These are phyloP conservation scores for Toxotes lorentzi DNA, from an alignment of 2,797 vertebrate genomes.

Conservation along the genomic window DNA sequence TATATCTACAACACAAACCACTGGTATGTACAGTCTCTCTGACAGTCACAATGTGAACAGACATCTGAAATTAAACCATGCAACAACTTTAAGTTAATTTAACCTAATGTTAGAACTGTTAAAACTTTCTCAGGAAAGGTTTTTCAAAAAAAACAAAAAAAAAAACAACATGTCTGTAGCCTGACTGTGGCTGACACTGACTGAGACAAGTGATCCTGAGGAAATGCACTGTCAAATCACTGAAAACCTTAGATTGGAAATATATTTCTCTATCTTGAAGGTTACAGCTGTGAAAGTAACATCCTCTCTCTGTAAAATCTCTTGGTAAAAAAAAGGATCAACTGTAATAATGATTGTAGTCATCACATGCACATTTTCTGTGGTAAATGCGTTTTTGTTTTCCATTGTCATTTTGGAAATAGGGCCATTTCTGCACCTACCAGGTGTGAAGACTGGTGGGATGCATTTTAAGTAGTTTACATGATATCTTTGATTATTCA, in stretches of 20 bases:
- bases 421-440: background rate
- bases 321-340: background rate
- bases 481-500: background rate
- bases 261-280: background rate
- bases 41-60: background rate
- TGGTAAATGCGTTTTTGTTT: too few relatives aligned
- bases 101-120: background rate
- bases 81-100: background rate
- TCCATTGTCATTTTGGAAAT: too few relatives aligned
- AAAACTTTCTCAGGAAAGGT: background rate
- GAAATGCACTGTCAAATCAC: background rate
- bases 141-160: background rate
- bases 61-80: background rate
- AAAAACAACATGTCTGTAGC: background rate
- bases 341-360: too few relatives aligned
- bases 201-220: background rate
- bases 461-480: background rate
- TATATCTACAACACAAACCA: background rate
- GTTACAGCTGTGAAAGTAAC: background rate
- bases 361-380: background rate
- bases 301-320: background rate
- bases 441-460: background rate
- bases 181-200: background rate
- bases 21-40: background rate
- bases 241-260: background rate